Evolutionary conservation across 64 coral and sea anemone genomes (phyloP), one percentile per base, ranked within the genome.

Genomic region (Trachythela sp.): DNA sequence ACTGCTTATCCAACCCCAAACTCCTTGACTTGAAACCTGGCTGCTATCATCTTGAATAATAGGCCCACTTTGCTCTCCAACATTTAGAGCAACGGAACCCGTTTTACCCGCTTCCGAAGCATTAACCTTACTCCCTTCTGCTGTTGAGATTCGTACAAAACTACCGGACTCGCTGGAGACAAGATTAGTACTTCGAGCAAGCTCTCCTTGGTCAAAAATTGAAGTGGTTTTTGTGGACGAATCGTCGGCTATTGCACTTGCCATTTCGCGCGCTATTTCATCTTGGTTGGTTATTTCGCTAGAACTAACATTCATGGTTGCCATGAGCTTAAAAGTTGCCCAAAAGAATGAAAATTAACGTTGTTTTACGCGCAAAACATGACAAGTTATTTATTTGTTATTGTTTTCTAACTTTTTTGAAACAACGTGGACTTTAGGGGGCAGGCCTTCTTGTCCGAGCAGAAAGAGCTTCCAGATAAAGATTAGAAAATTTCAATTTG

Each of bases 1-100:
- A 83, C 85, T 97, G n/a, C 92, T 94, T 87, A 97, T 97, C 95
- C 95, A 97, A 4, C 95, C 93, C 95, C 95, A 97, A 59, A 97
- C 85, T n/a, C 95, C 84, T 13, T 90, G 85, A 33, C 85, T 87
- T 24, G 85, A 83, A 2, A 90, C 85, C 17, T 88, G 88, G 26
- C 56, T 64, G 56, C 26, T 64, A n/a, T 64, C 56, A 64, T 64
- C 56, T 20, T 26, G 56, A n/a, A 64, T 64, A 8, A 24, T 11
- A 45, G 42, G 17, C 8, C 20, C 56, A 24, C 13, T n/a, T 8
- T 27, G 20, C 26, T 64, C 56, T 20, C 26, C 56, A 64, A 64
- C 13, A 22, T 27, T 64, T 26, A 64, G 22, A 64, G 56, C 20
- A 64, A 64, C 56, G 8, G 56, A 10, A 6, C 26, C 56, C 20